Evolutionary conservation across 2,113 vertebrate genomes (phyloP).

Genomic region (Scomber scombrus): DNA sequence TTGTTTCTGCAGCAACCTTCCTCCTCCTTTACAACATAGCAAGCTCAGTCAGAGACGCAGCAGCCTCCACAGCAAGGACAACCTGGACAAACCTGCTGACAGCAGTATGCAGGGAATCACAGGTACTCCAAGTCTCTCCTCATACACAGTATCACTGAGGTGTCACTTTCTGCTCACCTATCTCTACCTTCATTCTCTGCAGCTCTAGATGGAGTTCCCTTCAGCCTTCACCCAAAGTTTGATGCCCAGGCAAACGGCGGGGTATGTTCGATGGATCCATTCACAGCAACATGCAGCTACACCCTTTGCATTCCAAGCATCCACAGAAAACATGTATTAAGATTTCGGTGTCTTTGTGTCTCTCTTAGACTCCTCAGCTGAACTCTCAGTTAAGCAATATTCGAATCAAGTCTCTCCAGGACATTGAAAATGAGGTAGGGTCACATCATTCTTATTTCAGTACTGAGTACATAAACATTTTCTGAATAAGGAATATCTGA

Average conservation of each 20-base stretch:
- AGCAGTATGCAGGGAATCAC: constrained; percentile 86
- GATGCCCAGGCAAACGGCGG: constrained; percentile 69
- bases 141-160: not conserved
- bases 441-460: not conserved
- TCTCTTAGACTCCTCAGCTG: constrained; percentile 55
- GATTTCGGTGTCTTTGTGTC: not conserved
- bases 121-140: constrained; percentile 72
- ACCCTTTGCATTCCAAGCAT: not conserved
- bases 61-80: constrained; percentile 66
- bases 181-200: constrained; percentile 9
- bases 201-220: constrained; percentile 93
- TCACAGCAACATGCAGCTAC: not conserved
- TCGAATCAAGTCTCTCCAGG: constrained; percentile 89
- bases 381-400: constrained; percentile 80
- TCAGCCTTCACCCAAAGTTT: constrained; percentile 89
- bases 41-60: constrained; percentile 77
- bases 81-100: constrained; percentile 79
- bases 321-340: not conserved
- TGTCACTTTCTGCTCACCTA: not conserved
- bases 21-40: constrained; percentile 26
- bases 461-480: not conserved
- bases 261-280: constrained; percentile 73
- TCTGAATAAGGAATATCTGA: not conserved
- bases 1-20: constrained; percentile 70
- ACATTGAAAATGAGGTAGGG: constrained; percentile 91